These are phyloP conservation scores for Oreohelix idahoensis DNA, from an alignment of 1,140 invertebrate species.

Conservation along the genomic window DNA sequence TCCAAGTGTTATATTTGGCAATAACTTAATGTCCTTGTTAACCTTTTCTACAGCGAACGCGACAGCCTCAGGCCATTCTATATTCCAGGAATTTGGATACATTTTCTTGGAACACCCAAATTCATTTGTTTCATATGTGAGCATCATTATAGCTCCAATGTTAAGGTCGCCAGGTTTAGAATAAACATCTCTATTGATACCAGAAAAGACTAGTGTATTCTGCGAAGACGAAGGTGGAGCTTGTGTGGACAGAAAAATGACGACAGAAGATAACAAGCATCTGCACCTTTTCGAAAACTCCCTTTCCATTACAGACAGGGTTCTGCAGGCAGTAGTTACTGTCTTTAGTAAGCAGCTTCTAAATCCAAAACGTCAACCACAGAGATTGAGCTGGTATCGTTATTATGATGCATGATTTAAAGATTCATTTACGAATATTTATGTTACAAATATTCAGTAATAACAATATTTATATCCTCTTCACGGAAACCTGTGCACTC, in stretches of 20 bases:
- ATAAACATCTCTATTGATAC: background rate
- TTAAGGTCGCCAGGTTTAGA: background rate
- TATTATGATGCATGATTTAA: too few relatives aligned
- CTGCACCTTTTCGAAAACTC: background rate
- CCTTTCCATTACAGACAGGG: background rate
- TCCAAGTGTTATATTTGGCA: constrained; percentile 49
- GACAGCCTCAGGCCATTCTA: constrained; percentile 46
- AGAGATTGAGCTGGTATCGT: too few relatives aligned
- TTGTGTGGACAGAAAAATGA: background rate
- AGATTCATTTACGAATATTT: too few relatives aligned
- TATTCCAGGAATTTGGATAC: constrained; percentile 16
- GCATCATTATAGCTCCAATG: constrained; percentile 3
- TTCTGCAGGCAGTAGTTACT: background rate
- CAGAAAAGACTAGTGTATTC: background rate
- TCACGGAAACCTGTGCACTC: too few relatives aligned
- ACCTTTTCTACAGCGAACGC: constrained; percentile 49
- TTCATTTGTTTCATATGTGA: background rate
- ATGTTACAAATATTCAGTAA: too few relatives aligned
- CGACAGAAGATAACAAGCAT: background rate
- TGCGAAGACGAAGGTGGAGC: background rate
- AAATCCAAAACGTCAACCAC: too few relatives aligned
- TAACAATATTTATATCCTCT: too few relatives aligned
- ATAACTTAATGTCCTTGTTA: constrained; percentile 38
- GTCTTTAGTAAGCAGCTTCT: background rate
- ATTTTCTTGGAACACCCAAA: background rate